Base-by-base conservation (phyloP, 2,113 vertebrate species). In the Panthera uncia region DNA sequence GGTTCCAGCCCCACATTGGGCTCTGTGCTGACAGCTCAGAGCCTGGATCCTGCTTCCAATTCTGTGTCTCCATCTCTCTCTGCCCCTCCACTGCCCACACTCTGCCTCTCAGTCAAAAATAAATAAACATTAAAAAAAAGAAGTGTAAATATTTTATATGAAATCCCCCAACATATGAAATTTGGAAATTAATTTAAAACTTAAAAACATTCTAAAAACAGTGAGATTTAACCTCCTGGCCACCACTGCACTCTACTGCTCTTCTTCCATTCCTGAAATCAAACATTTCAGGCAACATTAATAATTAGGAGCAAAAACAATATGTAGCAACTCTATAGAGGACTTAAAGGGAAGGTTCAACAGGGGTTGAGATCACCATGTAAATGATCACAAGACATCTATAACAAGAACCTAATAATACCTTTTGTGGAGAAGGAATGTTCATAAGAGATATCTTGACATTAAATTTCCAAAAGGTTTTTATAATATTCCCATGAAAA, bases 181-280 rank as follows among this genome's bases (percentile, higher is more conserved):
- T 79, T 57, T 79, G 11, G 19, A 85, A 91, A 79, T 69, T 82
- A 89, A 94, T 82, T 89, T 25, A 94, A 95, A 91, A 69, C 69
- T 85, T 61, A 7, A 50, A 80, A 86, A 92, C 71, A 69, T 7
- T 29, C 31, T 36, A 27, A 88, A 36, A 84, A 78, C 15, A 78
- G 29, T 45, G 69, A 36, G 25, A 95, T 66, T 66, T 84, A 90
- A 91, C 61, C 69, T 78, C 25, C 23, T 36, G 36, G 23, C 38
- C n/a, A 74, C 23, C 36, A 48, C 23, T 78, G 68, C 11, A 76
- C 21, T 45, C 19, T 78, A 78, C 7, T 91, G 38, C 15, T 84
- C 25, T 38, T 85, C 66, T 79, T 79, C 16, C 31, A 38, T 33
- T 57, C 61, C 48, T 33, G 31, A 79, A 91, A 36, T 85, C 71